Percentiles rank a stretch among this genome's conserved stretches.
Evolutionary conservation across 2,113 vertebrate genomes (phyloP).

Genomic region (Zapus hudsonius): DNA sequence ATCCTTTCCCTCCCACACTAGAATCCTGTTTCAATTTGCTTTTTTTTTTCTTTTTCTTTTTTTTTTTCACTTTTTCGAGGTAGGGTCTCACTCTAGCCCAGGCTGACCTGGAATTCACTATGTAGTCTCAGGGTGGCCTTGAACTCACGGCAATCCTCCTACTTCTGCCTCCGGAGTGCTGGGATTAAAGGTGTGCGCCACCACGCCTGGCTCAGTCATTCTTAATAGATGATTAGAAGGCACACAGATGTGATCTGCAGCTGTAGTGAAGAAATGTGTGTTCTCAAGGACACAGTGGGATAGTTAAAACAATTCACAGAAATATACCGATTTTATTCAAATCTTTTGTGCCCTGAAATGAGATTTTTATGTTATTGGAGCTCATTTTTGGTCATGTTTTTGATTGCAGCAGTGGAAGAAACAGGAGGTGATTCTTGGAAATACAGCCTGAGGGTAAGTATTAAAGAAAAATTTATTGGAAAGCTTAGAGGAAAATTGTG

Average conservation of each 20-base stretch:
- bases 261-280: neutral
- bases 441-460: conserved; percentile 96
- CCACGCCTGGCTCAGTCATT: neutral
- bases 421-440: conserved; percentile 99
- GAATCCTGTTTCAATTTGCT: neutral
- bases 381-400: conserved; percentile 58
- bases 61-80: too few species aligned
- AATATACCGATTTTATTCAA: neutral
- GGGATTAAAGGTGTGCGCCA: too few species aligned
- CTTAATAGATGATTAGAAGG: neutral
- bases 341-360: conserved; percentile 27
- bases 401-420: conserved; percentile 93
- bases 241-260: neutral
- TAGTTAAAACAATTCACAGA: neutral
- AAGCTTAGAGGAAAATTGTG: neutral
- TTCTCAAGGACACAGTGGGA: neutral
- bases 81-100: too few species aligned
- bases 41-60: neutral
- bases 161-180: too few species aligned
- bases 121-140: too few species aligned
- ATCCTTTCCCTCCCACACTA: neutral
- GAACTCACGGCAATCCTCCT: too few species aligned
- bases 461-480: neutral
- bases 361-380: conserved; percentile 19
- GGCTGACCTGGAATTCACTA: too few species aligned